phyloP scores from a whole-genome alignment of 2,797 vertebrate genomes.

The Anisognathus igniventris region DNA sequence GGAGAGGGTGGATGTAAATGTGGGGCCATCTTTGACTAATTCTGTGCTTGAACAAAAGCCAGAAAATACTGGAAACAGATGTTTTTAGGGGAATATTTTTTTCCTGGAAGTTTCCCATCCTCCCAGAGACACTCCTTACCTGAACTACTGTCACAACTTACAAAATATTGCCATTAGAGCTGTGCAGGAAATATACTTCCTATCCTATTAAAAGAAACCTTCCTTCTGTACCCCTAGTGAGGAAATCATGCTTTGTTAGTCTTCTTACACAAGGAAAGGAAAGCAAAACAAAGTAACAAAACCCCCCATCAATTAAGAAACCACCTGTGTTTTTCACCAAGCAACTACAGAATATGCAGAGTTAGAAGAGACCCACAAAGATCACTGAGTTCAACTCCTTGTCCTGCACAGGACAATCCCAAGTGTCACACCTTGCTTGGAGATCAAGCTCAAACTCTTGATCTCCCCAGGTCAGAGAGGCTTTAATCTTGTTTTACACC shows the following conservation, averaged over 20 bases:
- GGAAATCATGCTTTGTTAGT: background rate
- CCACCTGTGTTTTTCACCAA: background rate
- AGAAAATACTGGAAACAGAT: slow-evolving; percentile 16
- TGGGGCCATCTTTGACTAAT: background rate
- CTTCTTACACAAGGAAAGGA: background rate
- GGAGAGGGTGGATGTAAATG: background rate
- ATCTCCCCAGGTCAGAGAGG: background rate
- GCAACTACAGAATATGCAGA: background rate
- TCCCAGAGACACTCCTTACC: background rate
- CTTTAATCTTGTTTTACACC: background rate
- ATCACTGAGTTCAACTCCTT: background rate
- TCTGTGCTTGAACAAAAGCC: background rate
- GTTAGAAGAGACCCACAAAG: background rate
- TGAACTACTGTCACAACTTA: background rate
- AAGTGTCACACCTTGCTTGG: background rate
- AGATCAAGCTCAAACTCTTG: background rate
- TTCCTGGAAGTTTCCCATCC: background rate
- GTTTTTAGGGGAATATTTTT: background rate
- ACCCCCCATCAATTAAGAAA: background rate
- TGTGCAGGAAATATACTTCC: background rate
- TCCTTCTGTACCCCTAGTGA: background rate
- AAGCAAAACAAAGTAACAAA: background rate
- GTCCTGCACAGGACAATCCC: background rate
- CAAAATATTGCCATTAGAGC: background rate
- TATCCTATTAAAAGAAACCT: background rate